Conservation (phyloP, 2,113 vertebrate species). For the Bungarus multicinctus region DNA sequence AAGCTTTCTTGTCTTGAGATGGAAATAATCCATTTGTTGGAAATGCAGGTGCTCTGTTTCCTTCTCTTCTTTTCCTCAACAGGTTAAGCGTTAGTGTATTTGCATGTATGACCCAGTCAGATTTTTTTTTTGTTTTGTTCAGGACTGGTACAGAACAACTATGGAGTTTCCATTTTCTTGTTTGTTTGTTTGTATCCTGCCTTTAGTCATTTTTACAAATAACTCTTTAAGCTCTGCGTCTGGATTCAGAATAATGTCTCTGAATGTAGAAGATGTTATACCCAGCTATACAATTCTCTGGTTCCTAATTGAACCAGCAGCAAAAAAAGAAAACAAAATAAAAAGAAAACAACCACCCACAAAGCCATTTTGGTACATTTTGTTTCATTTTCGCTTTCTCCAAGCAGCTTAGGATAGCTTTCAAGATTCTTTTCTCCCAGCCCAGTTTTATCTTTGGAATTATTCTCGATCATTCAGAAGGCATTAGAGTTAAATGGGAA, state of each 20-base stretch:
- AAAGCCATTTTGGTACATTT: neutral
- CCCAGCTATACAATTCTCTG: neutral
- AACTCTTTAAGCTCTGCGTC: neutral
- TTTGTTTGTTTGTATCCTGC: neutral
- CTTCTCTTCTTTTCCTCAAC: neutral
- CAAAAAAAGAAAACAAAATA: too few species aligned
- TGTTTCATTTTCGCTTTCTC: neutral
- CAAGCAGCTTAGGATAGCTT: neutral
- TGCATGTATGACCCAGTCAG: neutral
- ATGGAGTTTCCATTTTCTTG: neutral
- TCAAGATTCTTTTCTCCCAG: neutral
- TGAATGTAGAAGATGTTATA: neutral
- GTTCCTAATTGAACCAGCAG: neutral
- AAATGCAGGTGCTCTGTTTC: neutral
- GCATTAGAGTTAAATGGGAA: too few species aligned
- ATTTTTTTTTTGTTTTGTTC: neutral
- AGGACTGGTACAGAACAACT: neutral
- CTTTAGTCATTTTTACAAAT: neutral
- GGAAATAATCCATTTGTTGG: neutral
- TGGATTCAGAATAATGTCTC: neutral
- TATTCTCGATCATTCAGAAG: neutral
- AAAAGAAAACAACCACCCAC: too few species aligned
- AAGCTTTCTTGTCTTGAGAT: neutral
- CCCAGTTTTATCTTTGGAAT: neutral
- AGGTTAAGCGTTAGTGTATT: neutral